These are phyloP conservation scores for Caenorhabditis remanei DNA, from an alignment of 1,140 invertebrate species.

Conservation along the genomic window DNA sequence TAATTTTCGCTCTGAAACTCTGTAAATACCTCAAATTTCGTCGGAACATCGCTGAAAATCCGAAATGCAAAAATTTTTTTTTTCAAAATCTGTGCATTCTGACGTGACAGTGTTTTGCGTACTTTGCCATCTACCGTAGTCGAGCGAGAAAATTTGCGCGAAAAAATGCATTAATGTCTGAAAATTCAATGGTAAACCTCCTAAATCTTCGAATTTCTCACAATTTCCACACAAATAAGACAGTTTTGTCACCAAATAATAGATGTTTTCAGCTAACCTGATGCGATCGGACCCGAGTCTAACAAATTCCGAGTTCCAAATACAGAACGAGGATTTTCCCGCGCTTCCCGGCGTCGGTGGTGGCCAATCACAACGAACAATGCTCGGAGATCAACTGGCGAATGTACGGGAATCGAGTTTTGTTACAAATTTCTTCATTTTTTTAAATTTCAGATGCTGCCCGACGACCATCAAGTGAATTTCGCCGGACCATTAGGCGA, in stretches of 20 bases:
- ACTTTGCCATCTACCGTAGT: background rate
- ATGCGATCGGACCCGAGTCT: constrained; percentile 64
- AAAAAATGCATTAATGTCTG: background rate
- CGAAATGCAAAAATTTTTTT: background rate
- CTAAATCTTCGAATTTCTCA: background rate
- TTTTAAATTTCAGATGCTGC: constrained; percentile 48
- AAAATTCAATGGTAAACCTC: background rate
- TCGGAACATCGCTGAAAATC: background rate
- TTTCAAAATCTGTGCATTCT: background rate
- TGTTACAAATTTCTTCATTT: background rate
- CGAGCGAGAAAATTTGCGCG: background rate
- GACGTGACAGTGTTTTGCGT: background rate
- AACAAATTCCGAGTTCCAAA: constrained; percentile 86
- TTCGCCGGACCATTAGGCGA: constrained; percentile 7
- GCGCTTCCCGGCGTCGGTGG: constrained; percentile 85
- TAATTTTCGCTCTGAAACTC: no score
- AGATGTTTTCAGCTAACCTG: constrained; percentile 65
- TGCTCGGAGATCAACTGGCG: constrained; percentile 44
- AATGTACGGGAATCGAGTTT: constrained; percentile 16
- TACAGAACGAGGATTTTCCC: constrained; percentile 98
- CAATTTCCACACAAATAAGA: background rate
- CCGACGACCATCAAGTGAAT: constrained; percentile 40
- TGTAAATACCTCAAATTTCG: background rate
- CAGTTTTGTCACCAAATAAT: background rate
- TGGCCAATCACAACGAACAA: constrained; percentile 38